Conservation (phyloP, 2,113 vertebrate species). For the Leucoraja erinaceus region DNA sequence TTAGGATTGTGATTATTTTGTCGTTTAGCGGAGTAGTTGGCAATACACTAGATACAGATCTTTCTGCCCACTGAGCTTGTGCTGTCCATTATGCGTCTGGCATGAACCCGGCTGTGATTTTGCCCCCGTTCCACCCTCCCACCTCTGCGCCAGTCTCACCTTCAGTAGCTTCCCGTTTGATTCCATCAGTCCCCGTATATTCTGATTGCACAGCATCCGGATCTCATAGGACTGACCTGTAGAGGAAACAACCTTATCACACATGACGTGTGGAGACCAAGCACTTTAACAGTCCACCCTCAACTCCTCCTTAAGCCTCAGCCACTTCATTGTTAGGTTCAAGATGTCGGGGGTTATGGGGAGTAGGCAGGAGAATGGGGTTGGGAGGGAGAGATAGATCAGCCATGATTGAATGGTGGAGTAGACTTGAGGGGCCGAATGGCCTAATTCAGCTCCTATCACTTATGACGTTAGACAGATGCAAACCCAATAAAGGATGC, state of each 20-base stretch:
- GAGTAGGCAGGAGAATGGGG: no score
- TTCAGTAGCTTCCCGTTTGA: constrained; percentile 17
- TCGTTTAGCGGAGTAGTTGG: no score
- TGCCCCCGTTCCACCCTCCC: background rate
- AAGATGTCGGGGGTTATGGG: background rate
- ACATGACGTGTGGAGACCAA: background rate
- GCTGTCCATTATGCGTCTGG: no score
- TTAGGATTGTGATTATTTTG: no score
- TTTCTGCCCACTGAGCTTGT: no score
- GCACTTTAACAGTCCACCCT: background rate
- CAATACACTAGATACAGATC: no score
- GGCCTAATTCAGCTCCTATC: no score
- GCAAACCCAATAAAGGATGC: no score
- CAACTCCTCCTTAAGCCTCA: background rate
- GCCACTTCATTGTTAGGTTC: background rate
- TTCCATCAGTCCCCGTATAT: constrained; percentile 23
- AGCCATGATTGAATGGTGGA: no score
- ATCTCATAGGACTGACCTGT: constrained; percentile 51
- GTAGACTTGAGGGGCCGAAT: no score
- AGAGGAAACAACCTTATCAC: background rate
- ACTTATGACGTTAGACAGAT: no score
- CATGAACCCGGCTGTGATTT: background rate
- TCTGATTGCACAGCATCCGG: constrained; percentile 45
- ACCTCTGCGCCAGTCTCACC: background rate
- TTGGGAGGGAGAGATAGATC: no score